These are phyloP conservation scores for Lepidocolaptes lacrymiger DNA, from an alignment of 2,797 vertebrate genomes.

Conservation along the genomic window DNA sequence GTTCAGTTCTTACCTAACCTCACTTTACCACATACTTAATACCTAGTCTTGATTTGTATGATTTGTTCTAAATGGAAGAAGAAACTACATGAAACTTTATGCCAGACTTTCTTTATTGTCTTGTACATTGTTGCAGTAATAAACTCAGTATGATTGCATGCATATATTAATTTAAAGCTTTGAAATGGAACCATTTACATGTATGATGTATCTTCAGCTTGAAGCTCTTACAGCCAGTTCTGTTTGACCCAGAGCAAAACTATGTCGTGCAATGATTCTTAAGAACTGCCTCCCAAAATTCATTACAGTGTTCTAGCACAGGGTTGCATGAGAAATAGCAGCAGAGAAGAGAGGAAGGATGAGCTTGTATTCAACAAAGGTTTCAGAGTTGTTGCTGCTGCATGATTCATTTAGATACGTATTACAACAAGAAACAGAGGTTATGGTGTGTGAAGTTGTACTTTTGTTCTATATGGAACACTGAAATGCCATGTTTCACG, in stretches of 20 bases:
- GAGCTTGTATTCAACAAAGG: neutral
- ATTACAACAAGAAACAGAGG: neutral
- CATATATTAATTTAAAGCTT: constrained; percentile 8
- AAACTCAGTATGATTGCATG: constrained; percentile 16
- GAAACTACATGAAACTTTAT: constrained; percentile 18
- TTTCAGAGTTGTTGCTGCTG: neutral
- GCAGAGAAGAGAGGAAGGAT: neutral
- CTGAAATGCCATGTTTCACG: neutral
- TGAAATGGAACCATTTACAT: neutral
- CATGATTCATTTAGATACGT: neutral
- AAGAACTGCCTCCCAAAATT: neutral
- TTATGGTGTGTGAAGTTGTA: neutral
- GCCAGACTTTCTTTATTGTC: constrained; percentile 28
- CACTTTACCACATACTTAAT: neutral
- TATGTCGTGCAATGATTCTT: neutral
- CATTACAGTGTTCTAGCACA: neutral
- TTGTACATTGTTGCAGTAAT: constrained; percentile 32
- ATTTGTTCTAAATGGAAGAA: neutral
- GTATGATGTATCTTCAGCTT: neutral
- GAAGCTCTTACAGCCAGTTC: neutral
- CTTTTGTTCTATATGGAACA: neutral
- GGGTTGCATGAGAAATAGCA: neutral
- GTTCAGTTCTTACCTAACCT: neutral
- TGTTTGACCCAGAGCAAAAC: neutral
- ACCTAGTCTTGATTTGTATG: neutral